Evolutionary conservation across 2,888 invertebrate species (phyloP), one percentile per base, ranked within the genome.

Genomic region (Buathra laborator): DNA sequence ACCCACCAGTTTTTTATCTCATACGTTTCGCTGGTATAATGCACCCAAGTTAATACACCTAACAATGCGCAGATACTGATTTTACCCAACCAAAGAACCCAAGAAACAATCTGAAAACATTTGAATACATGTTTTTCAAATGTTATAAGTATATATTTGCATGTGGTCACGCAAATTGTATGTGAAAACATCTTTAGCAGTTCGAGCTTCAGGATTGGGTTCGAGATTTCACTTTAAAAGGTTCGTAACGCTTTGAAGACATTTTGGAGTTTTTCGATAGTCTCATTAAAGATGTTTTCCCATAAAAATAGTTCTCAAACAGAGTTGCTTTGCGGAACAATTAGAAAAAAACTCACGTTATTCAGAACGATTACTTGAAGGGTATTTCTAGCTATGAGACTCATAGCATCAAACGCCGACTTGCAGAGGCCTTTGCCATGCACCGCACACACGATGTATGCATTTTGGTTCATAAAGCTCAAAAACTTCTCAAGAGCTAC

Each of bases 391-490:
- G 98, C 96, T 10, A 99, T 95, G 85, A 99, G 95, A 90, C 96
- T 96, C 92, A 99, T 98, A 0, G 99, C 98, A 92, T 98, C 97
- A 92, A 96, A 96, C 2, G 99, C 99, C 87, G 99, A 98, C 9
- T 94, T 93, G 93, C 98, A 99, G 94, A 99, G 99, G 92, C 96
- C 97, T 92, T 97, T 97, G 1, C 99, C 99, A 93, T 99, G 98
- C 64, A 99, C 96, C 0, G 99, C 99, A 92, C 98, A 98, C 97
- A 99, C 98, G 37, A 99, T 98, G 93, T 98, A 99, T 0, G 98
- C 98, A 91, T 99, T 98, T 88, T 96, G 96, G 89, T 97, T 98
- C 87, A 97, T 94, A 92, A 98, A 99, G 92, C 96, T 96, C 81
- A 99, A 95, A 94, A 99, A 98, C 75, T 96, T 96, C 92, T 99